Evolutionary conservation across 2,888 invertebrate genomes (phyloP).

Genomic region (Spisula subtruncata): DNA sequence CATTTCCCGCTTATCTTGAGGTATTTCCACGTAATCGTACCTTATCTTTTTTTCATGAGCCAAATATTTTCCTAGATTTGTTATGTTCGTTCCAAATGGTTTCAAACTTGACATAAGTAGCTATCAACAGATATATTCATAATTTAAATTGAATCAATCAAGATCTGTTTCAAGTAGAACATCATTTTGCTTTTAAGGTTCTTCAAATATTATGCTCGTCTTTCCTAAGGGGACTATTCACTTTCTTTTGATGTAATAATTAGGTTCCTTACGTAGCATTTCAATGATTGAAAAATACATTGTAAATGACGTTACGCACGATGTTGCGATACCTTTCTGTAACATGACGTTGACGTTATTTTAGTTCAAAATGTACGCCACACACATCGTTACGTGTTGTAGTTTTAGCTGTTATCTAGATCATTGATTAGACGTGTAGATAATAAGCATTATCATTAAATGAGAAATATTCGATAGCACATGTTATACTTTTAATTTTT

Average conservation of each 20-base stretch:
- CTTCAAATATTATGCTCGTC: neutral
- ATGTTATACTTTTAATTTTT: too few relatives aligned
- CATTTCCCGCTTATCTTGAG: neutral
- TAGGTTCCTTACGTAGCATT: neutral
- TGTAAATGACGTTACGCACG: too few relatives aligned
- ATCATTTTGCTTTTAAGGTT: neutral
- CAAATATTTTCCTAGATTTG: neutral
- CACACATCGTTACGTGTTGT: too few relatives aligned
- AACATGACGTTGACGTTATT: too few relatives aligned
- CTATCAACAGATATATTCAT: neutral
- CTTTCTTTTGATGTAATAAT: neutral
- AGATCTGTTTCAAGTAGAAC: neutral
- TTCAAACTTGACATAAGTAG: constrained; percentile 14
- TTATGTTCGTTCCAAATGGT: neutral
- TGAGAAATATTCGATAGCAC: too few relatives aligned
- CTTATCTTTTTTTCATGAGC: constrained; percentile 11
- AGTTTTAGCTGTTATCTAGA: too few relatives aligned
- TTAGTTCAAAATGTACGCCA: too few relatives aligned
- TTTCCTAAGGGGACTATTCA: neutral
- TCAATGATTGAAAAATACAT: too few relatives aligned
- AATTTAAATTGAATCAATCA: neutral
- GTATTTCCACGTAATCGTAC: neutral
- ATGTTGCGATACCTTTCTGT: too few relatives aligned
- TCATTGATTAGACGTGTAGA: too few relatives aligned
- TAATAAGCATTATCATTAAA: too few relatives aligned